phyloP scores from a whole-genome alignment of 1,140 invertebrate genomes.

The Hyles euphorbiae region DNA sequence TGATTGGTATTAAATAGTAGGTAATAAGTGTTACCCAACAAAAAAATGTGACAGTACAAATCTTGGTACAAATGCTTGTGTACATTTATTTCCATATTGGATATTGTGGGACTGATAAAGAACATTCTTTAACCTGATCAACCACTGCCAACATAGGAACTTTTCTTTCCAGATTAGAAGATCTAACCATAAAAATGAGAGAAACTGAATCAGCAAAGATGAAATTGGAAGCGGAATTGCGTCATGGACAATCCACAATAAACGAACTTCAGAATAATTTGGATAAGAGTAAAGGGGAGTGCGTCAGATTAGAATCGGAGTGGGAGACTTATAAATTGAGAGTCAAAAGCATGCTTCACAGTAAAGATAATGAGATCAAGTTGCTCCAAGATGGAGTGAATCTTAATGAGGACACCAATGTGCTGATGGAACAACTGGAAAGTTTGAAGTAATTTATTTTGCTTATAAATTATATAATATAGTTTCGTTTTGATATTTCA shows the following conservation, averaged over 20 bases:
- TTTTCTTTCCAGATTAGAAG: slow-evolving; percentile 37
- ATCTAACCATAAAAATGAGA: slow-evolving; percentile 31
- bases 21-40: too few species aligned
- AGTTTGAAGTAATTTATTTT: slow-evolving; percentile 38
- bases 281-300: slow-evolving; percentile 44
- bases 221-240: slow-evolving; percentile 58
- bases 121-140: too few species aligned
- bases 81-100: too few species aligned
- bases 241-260: slow-evolving; percentile 48
- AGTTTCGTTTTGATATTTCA: too few species aligned
- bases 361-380: slow-evolving; percentile 60
- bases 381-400: slow-evolving; percentile 41
- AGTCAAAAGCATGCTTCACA: slow-evolving; percentile 54
- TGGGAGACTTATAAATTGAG: slow-evolving; percentile 63
- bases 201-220: slow-evolving; percentile 35
- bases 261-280: slow-evolving; percentile 42
- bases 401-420: slow-evolving; percentile 48
- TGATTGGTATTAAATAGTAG: too few species aligned
- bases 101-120: too few species aligned
- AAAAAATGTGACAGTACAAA: too few species aligned
- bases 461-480: too few species aligned
- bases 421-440: slow-evolving; percentile 51
- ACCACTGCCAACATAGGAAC: neutral
- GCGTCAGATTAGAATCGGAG: slow-evolving; percentile 48
- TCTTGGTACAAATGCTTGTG: too few species aligned